These are phyloP conservation scores for Vidua macroura DNA, from an alignment of 2,113 vertebrate species.

Conservation along the genomic window DNA sequence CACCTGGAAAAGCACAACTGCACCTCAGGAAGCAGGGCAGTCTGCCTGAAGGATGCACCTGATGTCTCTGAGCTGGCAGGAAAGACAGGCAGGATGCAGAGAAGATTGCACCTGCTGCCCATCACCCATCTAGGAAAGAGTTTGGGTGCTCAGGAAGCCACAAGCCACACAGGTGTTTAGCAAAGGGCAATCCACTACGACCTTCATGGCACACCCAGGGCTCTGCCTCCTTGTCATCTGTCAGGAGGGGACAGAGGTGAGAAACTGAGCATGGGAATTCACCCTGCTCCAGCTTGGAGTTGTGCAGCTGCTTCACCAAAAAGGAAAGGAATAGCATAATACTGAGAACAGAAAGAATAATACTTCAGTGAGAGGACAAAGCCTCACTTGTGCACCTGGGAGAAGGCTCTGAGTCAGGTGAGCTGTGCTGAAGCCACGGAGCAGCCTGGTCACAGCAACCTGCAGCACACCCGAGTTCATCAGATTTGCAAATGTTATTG, in stretches of 20 bases:
- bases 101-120: background rate
- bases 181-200: background rate
- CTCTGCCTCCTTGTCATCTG: background rate
- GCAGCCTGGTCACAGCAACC: background rate
- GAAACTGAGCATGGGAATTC: background rate
- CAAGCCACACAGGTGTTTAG: background rate
- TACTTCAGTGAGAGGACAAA: background rate
- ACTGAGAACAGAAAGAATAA: background rate
- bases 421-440: background rate
- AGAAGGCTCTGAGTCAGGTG: background rate
- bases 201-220: background rate
- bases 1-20: background rate
- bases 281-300: background rate
- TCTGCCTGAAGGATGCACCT: background rate
- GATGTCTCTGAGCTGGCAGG: background rate
- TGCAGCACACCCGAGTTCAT: background rate
- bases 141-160: background rate
- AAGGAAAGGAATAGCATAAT: background rate
- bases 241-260: background rate
- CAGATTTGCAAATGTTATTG: slow-evolving; percentile 38
- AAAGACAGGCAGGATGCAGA: background rate
- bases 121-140: background rate
- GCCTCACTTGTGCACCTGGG: background rate
- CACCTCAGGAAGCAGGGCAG: background rate
- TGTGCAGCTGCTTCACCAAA: background rate